Evolutionary conservation across 2,797 vertebrate species (phyloP).

Genomic region (Phoeniculus purpureus): DNA sequence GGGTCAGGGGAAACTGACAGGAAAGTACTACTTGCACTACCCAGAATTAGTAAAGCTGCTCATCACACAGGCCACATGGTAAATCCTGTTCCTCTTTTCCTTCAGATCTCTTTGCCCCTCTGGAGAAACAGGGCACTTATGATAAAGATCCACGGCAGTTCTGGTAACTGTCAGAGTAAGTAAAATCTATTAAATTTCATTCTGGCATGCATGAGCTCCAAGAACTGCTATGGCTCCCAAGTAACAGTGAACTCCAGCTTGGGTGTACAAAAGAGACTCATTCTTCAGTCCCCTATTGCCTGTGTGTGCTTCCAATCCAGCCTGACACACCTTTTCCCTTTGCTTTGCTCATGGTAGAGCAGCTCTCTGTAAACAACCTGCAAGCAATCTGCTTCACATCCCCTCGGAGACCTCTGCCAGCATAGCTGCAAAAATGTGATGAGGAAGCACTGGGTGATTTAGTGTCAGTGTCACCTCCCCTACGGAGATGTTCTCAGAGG

Average conservation of each 20-base stretch:
- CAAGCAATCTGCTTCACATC: not conserved
- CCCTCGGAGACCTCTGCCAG: not conserved
- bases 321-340: not conserved
- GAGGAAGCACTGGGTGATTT: conserved; percentile 23
- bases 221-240: not conserved
- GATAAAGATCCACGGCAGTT: not conserved
- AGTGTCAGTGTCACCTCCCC: not conserved
- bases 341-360: not conserved
- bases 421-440: conserved; percentile 1
- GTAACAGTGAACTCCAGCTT: not conserved
- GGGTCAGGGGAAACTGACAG: not conserved
- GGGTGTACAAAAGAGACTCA: not conserved
- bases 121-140: not conserved
- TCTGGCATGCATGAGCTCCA: not conserved
- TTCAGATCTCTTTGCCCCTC: not conserved
- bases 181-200: not conserved
- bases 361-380: conserved; percentile 15
- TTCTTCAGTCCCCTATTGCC: not conserved
- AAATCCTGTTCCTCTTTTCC: not conserved
- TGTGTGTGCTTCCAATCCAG: not conserved
- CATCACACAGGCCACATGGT: not conserved
- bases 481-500: not conserved
- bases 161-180: not conserved
- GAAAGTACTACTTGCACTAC: not conserved
- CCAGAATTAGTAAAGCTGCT: not conserved